These are phyloP conservation scores for Drosophila emarginata DNA, from an alignment of 2,888 invertebrate species.

Conservation along the genomic window DNA sequence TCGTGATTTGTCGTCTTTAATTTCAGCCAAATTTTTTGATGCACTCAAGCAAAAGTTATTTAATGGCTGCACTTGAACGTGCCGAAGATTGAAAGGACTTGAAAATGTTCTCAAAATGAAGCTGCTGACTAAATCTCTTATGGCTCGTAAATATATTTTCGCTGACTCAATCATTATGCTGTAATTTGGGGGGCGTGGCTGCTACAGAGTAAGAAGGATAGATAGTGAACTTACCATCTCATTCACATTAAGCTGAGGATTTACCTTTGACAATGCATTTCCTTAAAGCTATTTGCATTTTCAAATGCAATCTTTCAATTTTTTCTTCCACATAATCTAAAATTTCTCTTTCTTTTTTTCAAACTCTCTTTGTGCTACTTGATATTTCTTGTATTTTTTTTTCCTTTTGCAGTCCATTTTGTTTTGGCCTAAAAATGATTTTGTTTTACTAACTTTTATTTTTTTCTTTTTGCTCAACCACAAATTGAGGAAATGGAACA, in stretches of 20 bases:
- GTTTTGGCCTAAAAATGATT: constrained; percentile 34
- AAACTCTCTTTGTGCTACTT: constrained; percentile 27
- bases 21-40: constrained; percentile 54
- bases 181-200: neutral
- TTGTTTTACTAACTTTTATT: constrained; percentile 7
- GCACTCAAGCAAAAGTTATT: constrained; percentile 67
- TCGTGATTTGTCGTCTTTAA: constrained; percentile 56
- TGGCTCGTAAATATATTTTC: constrained; percentile 16
- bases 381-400: constrained; percentile 24
- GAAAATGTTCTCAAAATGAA: constrained; percentile 18
- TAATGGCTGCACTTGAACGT: constrained; percentile 74
- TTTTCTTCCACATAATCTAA: neutral
- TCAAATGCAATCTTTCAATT: constrained; percentile 12
- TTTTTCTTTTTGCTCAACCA: constrained; percentile 30
- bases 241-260: neutral
- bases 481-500: constrained; percentile 70
- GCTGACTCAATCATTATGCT: constrained; percentile 36
- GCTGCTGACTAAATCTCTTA: constrained; percentile 7
- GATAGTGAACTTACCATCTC: neutral
- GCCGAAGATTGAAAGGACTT: constrained; percentile 44
- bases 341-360: neutral
- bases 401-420: constrained; percentile 33
- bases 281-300: constrained; percentile 9
- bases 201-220: neutral
- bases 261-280: constrained; percentile 3